These are phyloP conservation scores for Limnephilus rhombicus DNA, from an alignment of 2,888 invertebrate genomes.

Conservation along the genomic window DNA sequence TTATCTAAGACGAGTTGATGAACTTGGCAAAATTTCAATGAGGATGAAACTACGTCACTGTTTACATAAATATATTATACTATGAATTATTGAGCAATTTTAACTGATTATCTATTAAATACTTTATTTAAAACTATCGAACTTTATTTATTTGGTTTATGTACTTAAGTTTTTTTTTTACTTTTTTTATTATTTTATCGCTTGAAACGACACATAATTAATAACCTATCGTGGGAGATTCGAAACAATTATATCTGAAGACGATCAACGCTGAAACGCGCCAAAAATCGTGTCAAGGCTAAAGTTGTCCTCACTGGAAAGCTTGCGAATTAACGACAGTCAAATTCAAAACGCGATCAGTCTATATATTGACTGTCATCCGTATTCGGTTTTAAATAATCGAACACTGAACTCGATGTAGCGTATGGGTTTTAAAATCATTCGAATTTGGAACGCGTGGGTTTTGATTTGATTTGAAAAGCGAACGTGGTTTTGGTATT, in stretches of 20 bases:
- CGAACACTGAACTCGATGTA: conserved; percentile 24
- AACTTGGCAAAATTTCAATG: background rate
- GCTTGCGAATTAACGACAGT: conserved; percentile 33
- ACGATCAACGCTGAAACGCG: conserved; percentile 66
- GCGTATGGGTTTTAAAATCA: background rate
- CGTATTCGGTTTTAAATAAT: background rate
- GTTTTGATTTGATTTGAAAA: conserved; percentile 30
- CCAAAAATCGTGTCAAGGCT: conserved; percentile 64
- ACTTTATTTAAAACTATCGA: background rate
- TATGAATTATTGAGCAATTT: background rate
- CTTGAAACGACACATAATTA: background rate
- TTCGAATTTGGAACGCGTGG: conserved; percentile 20
- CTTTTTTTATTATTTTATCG: background rate
- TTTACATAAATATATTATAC: background rate
- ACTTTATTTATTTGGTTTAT: background rate
- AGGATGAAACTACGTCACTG: background rate
- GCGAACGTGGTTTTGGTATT: conserved; percentile 49
- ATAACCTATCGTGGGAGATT: background rate
- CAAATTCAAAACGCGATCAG: conserved; percentile 17
- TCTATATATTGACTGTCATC: conserved; percentile 34
- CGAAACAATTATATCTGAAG: background rate
- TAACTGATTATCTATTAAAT: background rate
- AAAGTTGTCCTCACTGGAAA: conserved; percentile 45
- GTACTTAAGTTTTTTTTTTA: background rate
- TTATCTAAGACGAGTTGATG: background rate